phyloP scores from a whole-genome alignment of 1,140 invertebrate species.

The Solenopsis fugax region DNA sequence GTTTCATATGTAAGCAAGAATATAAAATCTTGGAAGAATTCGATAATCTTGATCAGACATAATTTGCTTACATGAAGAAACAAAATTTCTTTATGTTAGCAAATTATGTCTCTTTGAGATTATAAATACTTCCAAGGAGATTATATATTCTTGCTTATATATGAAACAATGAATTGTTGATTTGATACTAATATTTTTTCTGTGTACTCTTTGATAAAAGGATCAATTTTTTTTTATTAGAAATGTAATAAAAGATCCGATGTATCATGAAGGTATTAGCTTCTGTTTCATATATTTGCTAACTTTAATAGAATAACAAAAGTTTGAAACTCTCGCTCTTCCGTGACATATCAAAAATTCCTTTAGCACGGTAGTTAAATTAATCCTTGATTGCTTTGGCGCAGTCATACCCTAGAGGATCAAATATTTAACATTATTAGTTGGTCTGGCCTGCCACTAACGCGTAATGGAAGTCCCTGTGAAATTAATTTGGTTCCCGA shows the following conservation, averaged over 20 bases:
- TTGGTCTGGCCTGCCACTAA: constrained; percentile 56
- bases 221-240: neutral
- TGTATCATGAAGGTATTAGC: neutral
- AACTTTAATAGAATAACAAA: constrained; percentile 47
- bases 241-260: neutral
- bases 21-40: too few relatives aligned
- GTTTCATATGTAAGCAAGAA: too few relatives aligned
- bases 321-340: constrained; percentile 7
- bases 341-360: constrained; percentile 46
- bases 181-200: too few relatives aligned
- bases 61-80: too few relatives aligned
- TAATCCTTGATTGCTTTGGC: constrained; percentile 59
- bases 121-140: too few relatives aligned
- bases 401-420: constrained; percentile 41
- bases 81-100: too few relatives aligned
- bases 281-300: neutral
- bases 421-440: constrained; percentile 64
- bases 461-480: constrained; percentile 57
- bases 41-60: too few relatives aligned
- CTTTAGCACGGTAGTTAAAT: constrained; percentile 55
- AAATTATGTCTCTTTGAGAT: too few relatives aligned
- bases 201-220: neutral
- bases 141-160: too few relatives aligned
- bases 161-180: too few relatives aligned
- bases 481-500: constrained; percentile 58